Evolutionary conservation across 64 coral and sea anemone species (phyloP).

Genomic region (Porites lutea): DNA sequence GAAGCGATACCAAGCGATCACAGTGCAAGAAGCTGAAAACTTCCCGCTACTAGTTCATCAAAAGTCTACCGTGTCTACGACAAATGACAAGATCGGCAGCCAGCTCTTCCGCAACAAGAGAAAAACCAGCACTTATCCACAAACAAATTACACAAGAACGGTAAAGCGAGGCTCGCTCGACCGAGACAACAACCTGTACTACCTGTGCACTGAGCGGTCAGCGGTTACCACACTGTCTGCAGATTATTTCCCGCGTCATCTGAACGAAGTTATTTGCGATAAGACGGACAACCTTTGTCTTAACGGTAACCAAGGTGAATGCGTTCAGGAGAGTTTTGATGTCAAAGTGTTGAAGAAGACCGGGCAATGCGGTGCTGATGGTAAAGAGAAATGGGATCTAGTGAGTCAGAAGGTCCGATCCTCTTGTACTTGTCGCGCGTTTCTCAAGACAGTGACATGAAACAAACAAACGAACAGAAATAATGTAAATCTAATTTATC

Average conservation of each 20-base stretch:
- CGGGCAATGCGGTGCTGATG: neutral
- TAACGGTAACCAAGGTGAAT: neutral
- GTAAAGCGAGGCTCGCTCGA: neutral
- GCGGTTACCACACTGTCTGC: neutral
- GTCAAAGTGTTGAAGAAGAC: constrained; percentile 10
- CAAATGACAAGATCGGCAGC: neutral
- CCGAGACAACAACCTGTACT: neutral
- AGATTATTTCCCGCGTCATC: neutral
- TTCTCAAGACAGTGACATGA: neutral
- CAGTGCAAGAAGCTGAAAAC: neutral
- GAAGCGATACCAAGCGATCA: constrained; percentile 42
- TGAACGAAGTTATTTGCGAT: constrained; percentile 39
- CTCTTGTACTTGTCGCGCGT: constrained; percentile 5
- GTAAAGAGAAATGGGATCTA: neutral
- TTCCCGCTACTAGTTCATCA: neutral
- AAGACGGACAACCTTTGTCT: neutral
- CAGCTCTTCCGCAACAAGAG: no score
- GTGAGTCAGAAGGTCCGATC: neutral
- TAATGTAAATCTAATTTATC: no score
- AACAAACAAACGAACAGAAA: no score
- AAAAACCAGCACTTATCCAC: neutral
- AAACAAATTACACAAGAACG: neutral
- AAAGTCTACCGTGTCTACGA: neutral
- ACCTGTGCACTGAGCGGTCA: constrained; percentile 26
- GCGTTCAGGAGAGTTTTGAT: neutral